Percentiles rank a stretch among this genome's conserved stretches.
Evolutionary conservation across 2,888 invertebrate genomes (phyloP).

Genomic region (Acronicta leporina): DNA sequence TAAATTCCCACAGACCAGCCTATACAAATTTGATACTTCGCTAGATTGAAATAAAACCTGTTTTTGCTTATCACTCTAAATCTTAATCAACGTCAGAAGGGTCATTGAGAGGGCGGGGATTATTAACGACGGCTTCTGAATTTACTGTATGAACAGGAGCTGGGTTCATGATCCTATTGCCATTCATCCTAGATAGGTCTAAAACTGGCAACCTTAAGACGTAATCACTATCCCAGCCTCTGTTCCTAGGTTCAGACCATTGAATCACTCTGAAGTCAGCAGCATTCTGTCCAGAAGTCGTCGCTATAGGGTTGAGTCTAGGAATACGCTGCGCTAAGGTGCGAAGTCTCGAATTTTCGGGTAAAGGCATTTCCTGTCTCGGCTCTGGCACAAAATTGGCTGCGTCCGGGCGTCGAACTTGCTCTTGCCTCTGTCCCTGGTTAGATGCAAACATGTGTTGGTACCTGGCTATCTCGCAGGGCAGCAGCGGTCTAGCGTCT

Average conservation of each 20-base stretch:
- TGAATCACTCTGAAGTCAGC: constrained; percentile 73
- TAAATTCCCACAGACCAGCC: neutral
- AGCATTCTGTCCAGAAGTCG: constrained; percentile 52
- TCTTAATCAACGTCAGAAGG: constrained; percentile 64
- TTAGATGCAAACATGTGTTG: constrained; percentile 81
- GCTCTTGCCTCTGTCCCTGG: constrained; percentile 60
- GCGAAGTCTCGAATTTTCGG: constrained; percentile 73
- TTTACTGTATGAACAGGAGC: constrained; percentile 62
- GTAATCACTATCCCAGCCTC: constrained; percentile 74
- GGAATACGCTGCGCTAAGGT: constrained; percentile 77
- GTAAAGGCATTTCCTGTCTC: constrained; percentile 62
- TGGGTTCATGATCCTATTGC: constrained; percentile 54
- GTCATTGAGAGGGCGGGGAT: constrained; percentile 62
- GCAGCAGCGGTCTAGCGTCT: constrained; percentile 87
- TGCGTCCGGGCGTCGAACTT: constrained; percentile 57
- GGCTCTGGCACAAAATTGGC: constrained; percentile 70
- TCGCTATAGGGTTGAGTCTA: constrained; percentile 68
- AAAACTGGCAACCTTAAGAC: constrained; percentile 74
- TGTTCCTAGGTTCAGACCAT: constrained; percentile 70
- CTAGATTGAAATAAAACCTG: neutral
- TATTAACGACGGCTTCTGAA: constrained; percentile 61
- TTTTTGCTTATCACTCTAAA: neutral
- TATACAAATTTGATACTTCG: neutral
- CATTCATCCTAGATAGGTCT: constrained; percentile 70
- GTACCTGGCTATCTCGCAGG: constrained; percentile 85